Percentiles rank a stretch among this genome's conserved stretches.
Evolutionary conservation across 23 tunicate species (phyloP).

Genomic region (Clavelina lepadiformis): DNA sequence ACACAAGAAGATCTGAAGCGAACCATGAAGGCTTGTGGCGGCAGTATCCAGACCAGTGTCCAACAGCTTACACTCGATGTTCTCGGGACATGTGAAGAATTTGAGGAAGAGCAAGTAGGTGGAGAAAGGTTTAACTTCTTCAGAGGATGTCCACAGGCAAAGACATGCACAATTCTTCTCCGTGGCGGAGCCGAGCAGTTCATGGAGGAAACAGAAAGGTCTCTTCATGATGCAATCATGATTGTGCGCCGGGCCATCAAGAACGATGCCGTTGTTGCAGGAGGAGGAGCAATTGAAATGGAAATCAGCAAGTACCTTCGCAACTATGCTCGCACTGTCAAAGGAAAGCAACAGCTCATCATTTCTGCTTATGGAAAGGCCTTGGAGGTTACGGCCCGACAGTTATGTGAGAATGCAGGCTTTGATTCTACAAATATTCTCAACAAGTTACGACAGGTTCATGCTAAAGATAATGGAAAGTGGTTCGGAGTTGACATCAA

Average conservation of each 20-base stretch:
- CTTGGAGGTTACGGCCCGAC: constrained; percentile 81
- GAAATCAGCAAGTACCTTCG: constrained; percentile 88
- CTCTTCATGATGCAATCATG: constrained; percentile 98
- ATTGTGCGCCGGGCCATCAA: constrained; percentile 94
- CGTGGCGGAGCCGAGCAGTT: constrained; percentile 99
- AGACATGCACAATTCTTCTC: constrained; percentile 88
- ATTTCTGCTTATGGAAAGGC: constrained; percentile 96
- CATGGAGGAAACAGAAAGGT: constrained; percentile 98
- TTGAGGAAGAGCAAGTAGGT: constrained; percentile 96
- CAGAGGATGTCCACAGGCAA: constrained; percentile 91
- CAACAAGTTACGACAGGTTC: constrained; percentile 89
- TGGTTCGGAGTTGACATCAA: constrained; percentile 96
- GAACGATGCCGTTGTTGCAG: constrained; percentile 97
- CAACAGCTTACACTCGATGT: constrained; percentile 83
- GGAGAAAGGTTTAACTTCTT: constrained; percentile 96
- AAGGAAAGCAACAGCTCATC: constrained; percentile 90
- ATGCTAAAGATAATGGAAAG: constrained; percentile 55
- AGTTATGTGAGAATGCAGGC: constrained; percentile 98
- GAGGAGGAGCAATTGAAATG: constrained; percentile 99
- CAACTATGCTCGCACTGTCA: constrained; percentile 73
- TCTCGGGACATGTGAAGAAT: constrained; percentile 86
- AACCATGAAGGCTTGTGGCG: constrained; percentile 99
- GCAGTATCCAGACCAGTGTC: constrained; percentile 85
- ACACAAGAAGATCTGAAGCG: constrained; percentile 78
- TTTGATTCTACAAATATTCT: constrained; percentile 94